A percentile compares a stretch with the other conserved stretches of the same genome.
Conservation (phyloP, 2,797 vertebrate species). For the Sebastes iracundus region DNA sequence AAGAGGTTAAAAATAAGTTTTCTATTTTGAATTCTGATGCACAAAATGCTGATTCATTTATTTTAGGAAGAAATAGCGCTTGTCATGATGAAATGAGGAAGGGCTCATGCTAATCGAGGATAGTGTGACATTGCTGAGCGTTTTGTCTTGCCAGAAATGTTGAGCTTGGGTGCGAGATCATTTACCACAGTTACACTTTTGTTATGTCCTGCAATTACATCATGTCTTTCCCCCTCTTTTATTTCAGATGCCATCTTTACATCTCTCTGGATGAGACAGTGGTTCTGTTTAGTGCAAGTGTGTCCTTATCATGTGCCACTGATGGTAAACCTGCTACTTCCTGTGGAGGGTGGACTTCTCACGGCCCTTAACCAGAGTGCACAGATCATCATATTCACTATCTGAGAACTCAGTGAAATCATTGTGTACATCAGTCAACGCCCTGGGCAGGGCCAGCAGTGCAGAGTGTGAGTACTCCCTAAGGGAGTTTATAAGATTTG, state of each 20-base stretch:
- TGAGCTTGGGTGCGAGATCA: background rate
- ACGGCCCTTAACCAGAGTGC: background rate
- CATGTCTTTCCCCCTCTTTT: background rate
- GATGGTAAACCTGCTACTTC: background rate
- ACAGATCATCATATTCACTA: background rate
- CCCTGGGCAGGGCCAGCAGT: no score
- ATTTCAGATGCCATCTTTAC: background rate
- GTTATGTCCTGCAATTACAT: background rate
- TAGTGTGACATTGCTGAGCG: background rate
- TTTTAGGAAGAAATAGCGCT: background rate
- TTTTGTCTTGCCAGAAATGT: background rate
- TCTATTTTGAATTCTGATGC: background rate
- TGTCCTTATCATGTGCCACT: background rate
- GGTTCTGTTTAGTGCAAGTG: background rate
- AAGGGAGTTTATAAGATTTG: background rate
- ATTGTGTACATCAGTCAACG: background rate
- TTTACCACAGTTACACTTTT: background rate
- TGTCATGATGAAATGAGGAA: background rate
- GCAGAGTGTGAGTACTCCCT: background rate
- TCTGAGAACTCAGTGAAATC: background rate
- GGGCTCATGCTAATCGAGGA: fast-evolving
- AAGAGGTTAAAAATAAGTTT: background rate
- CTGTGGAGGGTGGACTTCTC: background rate
- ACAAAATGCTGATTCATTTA: background rate
- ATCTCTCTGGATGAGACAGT: background rate